Evolutionary conservation across 2,888 invertebrate species (phyloP), one percentile per base, ranked within the genome.

Genomic region (Artemia sinica): DNA sequence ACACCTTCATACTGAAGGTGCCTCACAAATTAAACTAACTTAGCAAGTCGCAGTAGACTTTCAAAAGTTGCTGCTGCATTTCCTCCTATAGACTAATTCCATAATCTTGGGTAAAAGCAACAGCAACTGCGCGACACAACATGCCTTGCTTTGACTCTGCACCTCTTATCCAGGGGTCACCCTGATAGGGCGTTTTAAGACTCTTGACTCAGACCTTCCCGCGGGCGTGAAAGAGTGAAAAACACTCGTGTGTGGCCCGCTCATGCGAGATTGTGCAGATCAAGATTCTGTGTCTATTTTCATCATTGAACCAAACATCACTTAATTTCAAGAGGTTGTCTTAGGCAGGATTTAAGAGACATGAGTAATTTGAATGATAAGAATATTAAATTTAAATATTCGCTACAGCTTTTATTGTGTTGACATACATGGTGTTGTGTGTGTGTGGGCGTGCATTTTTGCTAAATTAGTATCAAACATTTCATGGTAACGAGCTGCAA

Each of bases 181-280:
- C 58, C 58, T 58, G 58, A n/a, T 58, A 58, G 58, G 58, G 58
- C 8, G 58, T 58, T 58, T n/a, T 14, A 14, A 14, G 11, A 18
- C 58, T 58, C 58, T 58, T 58, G 58, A 58, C 58, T 58, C 58
- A 58, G 58, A 58, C 58, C 58, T 58, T 58, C 58, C 58, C 58
- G 58, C n/a, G 18, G 58, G 58, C 58, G 9, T 58, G 8, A 1
- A 8, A 14, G 58, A 18, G 58, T 58, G 18, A 58, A 8, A 18
- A 58, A 9, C 18, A 58, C 58, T 18, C 58, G 58, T 58, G 8
- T 9, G 58, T 58, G n/a, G 58, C 58, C 58, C 18, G n/a, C 58
- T 58, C n/a, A 58, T 18, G 58, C 58, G 58, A 58, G 58, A 58
- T 58, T 58, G 18, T 18, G 18, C 58, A 18, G 58, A 58, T n/a